These are phyloP conservation scores for Parotocinclus haroldoi DNA, from an alignment of 2,797 vertebrate species.

Conservation along the genomic window DNA sequence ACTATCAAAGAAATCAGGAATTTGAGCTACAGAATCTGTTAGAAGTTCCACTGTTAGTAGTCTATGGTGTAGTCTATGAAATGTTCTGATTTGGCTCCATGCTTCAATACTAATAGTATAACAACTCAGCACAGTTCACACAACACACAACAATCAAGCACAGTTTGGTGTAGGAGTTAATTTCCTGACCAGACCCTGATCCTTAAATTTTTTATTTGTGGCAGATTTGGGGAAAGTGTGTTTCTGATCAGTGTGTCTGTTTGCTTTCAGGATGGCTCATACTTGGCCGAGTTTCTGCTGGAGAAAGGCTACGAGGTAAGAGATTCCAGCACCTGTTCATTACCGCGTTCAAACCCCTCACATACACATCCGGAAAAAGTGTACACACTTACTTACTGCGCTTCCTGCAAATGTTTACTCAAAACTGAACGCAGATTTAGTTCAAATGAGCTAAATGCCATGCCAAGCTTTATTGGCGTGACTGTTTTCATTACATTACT, in stretches of 20 bases:
- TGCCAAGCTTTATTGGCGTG: too few relatives aligned
- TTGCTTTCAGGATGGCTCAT: conserved; percentile 92
- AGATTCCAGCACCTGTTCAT: conserved; percentile 10
- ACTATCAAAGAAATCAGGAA: too few relatives aligned
- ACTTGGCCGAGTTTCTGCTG: conserved; percentile 96
- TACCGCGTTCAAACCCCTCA: not conserved
- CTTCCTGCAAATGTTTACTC: not conserved
- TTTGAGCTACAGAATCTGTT: too few relatives aligned
- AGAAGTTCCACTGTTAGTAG: too few relatives aligned
- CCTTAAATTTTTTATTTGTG: not conserved
- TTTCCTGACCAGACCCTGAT: too few relatives aligned
- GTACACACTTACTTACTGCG: not conserved
- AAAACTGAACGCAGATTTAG: too few relatives aligned
- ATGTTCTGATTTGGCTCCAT: too few relatives aligned
- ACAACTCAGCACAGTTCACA: too few relatives aligned
- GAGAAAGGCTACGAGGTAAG: conserved; percentile 92
- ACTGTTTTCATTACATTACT: too few relatives aligned
- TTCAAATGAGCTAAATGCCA: too few relatives aligned
- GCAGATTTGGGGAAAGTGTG: conserved; percentile 19
- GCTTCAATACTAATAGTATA: too few relatives aligned
- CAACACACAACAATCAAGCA: not conserved
- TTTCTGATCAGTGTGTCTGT: conserved; percentile 43
- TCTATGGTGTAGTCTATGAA: too few relatives aligned
- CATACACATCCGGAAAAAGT: not conserved
- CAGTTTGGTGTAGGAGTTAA: not conserved